Conservation (phyloP, 2,113 vertebrate genomes). For the Oreochromis aureus region DNA sequence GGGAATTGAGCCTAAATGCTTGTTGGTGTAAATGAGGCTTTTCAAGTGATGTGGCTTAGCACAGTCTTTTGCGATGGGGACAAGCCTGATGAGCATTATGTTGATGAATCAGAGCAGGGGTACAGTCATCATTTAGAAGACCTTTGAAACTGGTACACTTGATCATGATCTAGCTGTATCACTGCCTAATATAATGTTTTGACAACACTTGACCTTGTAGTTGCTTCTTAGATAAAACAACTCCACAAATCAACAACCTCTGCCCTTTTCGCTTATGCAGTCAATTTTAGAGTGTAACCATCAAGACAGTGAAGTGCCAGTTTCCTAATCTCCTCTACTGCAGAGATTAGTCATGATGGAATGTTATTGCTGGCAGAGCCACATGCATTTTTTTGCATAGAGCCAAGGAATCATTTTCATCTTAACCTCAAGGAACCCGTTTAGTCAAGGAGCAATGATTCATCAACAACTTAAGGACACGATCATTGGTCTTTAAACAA, state of each 20-base stretch:
- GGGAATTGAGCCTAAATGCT: conserved; percentile 21
- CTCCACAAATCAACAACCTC: conserved; percentile 11
- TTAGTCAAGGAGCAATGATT: conserved; percentile 30
- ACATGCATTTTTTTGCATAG: conserved; percentile 7
- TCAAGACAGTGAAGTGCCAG: background rate
- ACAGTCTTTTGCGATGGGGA: background rate
- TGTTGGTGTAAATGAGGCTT: conserved; percentile 32
- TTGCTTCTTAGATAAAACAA: conserved; percentile 6
- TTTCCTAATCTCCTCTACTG: conserved; percentile 29
- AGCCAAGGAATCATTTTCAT: conserved; percentile 12
- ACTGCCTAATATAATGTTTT: conserved; percentile 5
- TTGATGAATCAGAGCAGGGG: conserved; percentile 14
- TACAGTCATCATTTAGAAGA: conserved; percentile 22
- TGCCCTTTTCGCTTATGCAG: background rate
- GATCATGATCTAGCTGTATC: background rate
- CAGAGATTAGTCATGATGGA: conserved; percentile 29
- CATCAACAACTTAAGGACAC: conserved; percentile 13
- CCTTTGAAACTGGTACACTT: conserved; percentile 9
- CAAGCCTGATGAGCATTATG: conserved; percentile 16
- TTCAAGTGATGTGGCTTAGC: conserved; percentile 30
- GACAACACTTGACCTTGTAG: conserved; percentile 13
- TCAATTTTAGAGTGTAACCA: conserved; percentile 4
- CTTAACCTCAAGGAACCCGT: background rate
- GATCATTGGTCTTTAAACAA: conserved; percentile 20
- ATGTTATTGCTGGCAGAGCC: background rate